A percentile compares a stretch with the other conserved stretches of the same genome.
These are phyloP conservation scores for Oncopodura yosiiana DNA, from an alignment of 1,140 invertebrate genomes.

Conservation along the genomic window DNA sequence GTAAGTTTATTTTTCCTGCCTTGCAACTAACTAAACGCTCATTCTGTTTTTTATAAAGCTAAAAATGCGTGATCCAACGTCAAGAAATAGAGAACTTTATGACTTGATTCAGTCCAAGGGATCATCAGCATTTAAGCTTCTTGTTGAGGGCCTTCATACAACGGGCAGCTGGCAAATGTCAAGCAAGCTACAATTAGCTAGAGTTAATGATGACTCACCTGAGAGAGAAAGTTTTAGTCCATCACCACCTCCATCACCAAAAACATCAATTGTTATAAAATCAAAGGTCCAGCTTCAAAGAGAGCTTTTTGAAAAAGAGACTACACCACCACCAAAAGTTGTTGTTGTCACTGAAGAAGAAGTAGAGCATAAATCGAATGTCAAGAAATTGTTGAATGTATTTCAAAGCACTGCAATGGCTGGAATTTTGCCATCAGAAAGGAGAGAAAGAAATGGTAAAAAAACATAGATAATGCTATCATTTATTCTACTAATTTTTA, in stretches of 20 bases:
- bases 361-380: slow-evolving; percentile 6
- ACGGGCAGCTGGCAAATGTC: slow-evolving; percentile 3
- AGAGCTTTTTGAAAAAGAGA: background rate
- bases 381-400: slow-evolving; percentile 8
- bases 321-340: background rate
- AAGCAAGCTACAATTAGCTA: background rate
- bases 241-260: background rate
- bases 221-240: no score
- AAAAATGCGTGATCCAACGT: no score
- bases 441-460: no score
- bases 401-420: slow-evolving; percentile 6
- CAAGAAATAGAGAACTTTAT: background rate
- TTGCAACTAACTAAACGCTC: no score
- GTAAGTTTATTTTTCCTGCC: no score
- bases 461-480: background rate
- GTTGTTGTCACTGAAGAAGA: background rate
- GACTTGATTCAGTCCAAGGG: background rate
- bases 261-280: background rate
- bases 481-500: background rate
- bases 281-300: background rate
- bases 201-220: no score
- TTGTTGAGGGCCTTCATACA: background rate
- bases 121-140: background rate
- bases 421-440: no score
- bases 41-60: no score